Base-by-base conservation (phyloP, 2,113 vertebrate species). In the Dolichotis patagonum region DNA sequence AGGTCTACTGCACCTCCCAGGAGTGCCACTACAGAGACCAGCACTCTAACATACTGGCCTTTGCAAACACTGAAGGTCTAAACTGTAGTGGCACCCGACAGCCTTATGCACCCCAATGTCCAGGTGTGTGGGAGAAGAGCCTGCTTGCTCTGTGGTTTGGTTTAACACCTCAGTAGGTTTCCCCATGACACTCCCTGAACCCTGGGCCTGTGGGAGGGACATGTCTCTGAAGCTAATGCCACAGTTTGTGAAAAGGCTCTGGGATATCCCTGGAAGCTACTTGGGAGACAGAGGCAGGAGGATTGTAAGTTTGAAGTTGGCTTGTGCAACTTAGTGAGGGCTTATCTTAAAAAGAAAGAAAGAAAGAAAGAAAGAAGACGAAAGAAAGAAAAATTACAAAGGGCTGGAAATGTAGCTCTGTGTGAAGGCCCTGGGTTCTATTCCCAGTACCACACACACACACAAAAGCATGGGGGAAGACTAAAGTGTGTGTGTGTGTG, bases 111-210 rank as follows among this genome's bases (percentile, higher is more conserved):
- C 32, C 30, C 17, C 38, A 30, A 28, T 30, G 7, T 1, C 0
- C 28, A 26, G n/a, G 35, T 24, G n/a, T 0, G 16, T 35, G 10
- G 24, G n/a, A 7, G 24, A 30, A 10, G 38, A 60, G 11, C 20
- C 2, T 0, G 12, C 0, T 0, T 11, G 46, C 62, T 65, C 46
- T 1, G 28, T 19, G 43, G 24, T 58, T 73, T 26, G 11, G 28
- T 78, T 92, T 80, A 83, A 43, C 26, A 43, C 22, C 46, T 54
- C 32, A 71, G 28, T 4, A 32, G 43, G 0, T 75, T 35, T 88
- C 93, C 85, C 13, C 22, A 4, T 14, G 35, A 28, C 16, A 22
- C 4, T 35, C 14, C 17, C 43, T 62, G 49, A 24, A 24, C 32
- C 32, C 69, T 56, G 71, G 62, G 28, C 35, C 24, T 85, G 46